Percentiles rank a stretch among this genome's conserved stretches.
Conservation (phyloP, 2,113 vertebrate species). For the Zosterops japonicus region DNA sequence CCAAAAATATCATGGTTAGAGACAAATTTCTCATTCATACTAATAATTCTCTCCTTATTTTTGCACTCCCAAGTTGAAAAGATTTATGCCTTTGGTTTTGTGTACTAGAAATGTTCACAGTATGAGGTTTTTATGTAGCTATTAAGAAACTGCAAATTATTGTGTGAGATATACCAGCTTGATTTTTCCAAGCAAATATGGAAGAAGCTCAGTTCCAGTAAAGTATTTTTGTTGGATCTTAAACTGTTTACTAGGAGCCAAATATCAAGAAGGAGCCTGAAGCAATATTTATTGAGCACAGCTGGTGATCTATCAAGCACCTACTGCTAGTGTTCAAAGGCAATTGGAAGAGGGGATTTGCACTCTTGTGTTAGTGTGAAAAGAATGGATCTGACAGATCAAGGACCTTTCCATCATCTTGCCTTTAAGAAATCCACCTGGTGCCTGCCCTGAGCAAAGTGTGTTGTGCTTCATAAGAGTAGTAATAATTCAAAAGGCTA, state of each 20-base stretch:
- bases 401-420: background rate
- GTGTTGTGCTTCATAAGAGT: background rate
- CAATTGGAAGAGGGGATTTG: slow-evolving; percentile 18
- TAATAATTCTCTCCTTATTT: background rate
- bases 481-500: background rate
- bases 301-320: slow-evolving; percentile 4
- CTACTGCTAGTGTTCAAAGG: background rate
- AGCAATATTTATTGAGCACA: slow-evolving; percentile 29
- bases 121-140: background rate
- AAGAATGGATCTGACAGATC: slow-evolving; percentile 18
- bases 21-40: background rate
- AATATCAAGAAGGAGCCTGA: slow-evolving; percentile 4
- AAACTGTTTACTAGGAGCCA: slow-evolving; percentile 14
- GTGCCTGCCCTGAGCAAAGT: background rate
- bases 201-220: background rate
- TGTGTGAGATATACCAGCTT: background rate
- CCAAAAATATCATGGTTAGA: background rate
- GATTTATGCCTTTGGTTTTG: background rate
- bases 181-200: background rate
- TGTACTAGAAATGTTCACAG: background rate
- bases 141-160: background rate
- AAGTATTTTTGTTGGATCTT: slow-evolving; percentile 19
- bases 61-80: background rate
- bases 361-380: background rate
- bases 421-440: background rate